These are phyloP conservation scores for Dryobotodes eremita DNA, from an alignment of 2,888 invertebrate species.

Conservation along the genomic window DNA sequence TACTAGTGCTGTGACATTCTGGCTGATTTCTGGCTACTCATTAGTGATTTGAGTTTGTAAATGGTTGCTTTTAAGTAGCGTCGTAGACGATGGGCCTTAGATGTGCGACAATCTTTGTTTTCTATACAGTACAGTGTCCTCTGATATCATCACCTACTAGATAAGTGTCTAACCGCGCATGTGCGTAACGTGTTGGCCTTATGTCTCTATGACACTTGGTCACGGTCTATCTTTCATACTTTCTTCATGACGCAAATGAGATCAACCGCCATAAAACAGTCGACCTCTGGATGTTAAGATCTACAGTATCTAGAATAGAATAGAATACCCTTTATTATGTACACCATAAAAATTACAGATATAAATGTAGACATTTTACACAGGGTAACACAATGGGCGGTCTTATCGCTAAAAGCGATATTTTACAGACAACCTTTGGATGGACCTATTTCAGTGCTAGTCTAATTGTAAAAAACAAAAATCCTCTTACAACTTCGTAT, in stretches of 20 bases:
- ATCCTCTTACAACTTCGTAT: not conserved
- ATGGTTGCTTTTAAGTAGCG: not conserved
- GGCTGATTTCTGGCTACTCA: not conserved
- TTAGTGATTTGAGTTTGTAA: not conserved
- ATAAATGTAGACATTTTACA: no score
- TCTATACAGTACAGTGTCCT: slow-evolving; percentile 7
- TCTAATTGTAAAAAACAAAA: not conserved
- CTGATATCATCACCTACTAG: slow-evolving; percentile 25
- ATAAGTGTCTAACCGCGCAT: slow-evolving; percentile 11
- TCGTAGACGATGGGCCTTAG: not conserved
- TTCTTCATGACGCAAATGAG: slow-evolving; percentile 22
- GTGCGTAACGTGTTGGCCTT: slow-evolving; percentile 17
- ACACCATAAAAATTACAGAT: no score
- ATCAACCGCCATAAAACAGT: not conserved
- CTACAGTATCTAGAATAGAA: not conserved
- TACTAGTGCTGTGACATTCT: not conserved
- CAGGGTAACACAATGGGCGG: no score
- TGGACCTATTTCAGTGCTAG: not conserved
- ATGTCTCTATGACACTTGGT: slow-evolving; percentile 15
- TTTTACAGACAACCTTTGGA: no score
- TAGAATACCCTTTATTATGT: no score
- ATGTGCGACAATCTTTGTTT: slow-evolving; percentile 18
- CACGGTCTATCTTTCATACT: slow-evolving; percentile 16
- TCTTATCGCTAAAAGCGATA: no score
- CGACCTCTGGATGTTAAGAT: not conserved